Evolutionary conservation across 2,113 vertebrate species (phyloP).

Genomic region (Poeciliopsis prolifica): DNA sequence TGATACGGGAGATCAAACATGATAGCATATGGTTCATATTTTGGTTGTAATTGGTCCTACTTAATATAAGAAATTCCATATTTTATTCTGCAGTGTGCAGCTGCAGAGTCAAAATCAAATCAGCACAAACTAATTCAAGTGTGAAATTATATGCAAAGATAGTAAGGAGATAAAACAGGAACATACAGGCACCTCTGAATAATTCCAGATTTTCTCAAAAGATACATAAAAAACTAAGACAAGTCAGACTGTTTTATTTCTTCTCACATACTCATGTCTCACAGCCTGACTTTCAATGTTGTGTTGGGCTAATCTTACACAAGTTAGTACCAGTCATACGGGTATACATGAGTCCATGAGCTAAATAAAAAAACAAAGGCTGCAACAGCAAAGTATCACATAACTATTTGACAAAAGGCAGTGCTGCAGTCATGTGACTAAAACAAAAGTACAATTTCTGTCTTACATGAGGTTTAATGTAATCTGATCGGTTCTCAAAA

Average conservation of each 20-base stretch:
- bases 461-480: background rate
- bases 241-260: background rate
- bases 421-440: background rate
- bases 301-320: background rate
- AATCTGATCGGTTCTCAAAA: background rate
- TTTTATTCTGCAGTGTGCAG: background rate
- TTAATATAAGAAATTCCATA: background rate
- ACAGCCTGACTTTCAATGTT: background rate
- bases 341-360: background rate
- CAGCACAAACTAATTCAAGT: background rate
- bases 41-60: background rate
- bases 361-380: background rate
- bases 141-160: constrained; percentile 1
- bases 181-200: background rate
- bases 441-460: background rate
- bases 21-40: constrained; percentile 2
- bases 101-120: constrained; percentile 2
- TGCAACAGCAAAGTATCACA: background rate
- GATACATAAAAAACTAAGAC: background rate
- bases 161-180: background rate
- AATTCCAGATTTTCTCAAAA: background rate
- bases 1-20: background rate
- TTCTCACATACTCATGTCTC: background rate
- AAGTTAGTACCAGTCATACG: background rate
- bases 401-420: constrained; percentile 1